These are phyloP conservation scores for Apis dorsata DNA, from an alignment of 1,140 invertebrate species.

Conservation along the genomic window DNA sequence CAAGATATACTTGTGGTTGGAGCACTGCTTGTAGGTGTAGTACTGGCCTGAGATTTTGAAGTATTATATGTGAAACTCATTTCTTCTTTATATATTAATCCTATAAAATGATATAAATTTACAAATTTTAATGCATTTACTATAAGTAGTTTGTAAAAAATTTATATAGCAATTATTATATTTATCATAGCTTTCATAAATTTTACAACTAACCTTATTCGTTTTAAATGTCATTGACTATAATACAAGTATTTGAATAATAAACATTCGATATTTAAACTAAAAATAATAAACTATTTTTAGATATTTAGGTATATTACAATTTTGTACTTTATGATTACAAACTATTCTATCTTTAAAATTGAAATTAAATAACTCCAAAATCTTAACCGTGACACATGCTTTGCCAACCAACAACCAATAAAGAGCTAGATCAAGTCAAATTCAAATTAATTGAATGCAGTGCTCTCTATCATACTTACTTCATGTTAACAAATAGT, in stretches of 20 bases:
- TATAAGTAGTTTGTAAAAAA: neutral
- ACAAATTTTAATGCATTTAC: neutral
- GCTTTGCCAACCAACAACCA: neutral
- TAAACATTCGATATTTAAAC: neutral
- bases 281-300: neutral
- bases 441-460: neutral
- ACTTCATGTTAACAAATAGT: neutral
- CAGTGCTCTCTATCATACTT: neutral
- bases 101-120: neutral
- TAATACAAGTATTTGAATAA: too few relatives aligned
- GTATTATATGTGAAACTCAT: constrained; percentile 71
- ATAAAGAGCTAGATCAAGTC: neutral
- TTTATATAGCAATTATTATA: too few relatives aligned
- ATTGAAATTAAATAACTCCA: neutral
- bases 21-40: constrained; percentile 61
- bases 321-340: neutral
- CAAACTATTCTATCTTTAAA: neutral
- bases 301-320: too few relatives aligned
- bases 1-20: constrained; percentile 68
- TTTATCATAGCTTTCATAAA: neutral
- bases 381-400: neutral
- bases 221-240: neutral
- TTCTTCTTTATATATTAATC: constrained; percentile 55
- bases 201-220: neutral
- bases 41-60: constrained; percentile 69